Base-by-base conservation (phyloP, 2,888 invertebrate genomes). In the Anthoptus insignis region DNA sequence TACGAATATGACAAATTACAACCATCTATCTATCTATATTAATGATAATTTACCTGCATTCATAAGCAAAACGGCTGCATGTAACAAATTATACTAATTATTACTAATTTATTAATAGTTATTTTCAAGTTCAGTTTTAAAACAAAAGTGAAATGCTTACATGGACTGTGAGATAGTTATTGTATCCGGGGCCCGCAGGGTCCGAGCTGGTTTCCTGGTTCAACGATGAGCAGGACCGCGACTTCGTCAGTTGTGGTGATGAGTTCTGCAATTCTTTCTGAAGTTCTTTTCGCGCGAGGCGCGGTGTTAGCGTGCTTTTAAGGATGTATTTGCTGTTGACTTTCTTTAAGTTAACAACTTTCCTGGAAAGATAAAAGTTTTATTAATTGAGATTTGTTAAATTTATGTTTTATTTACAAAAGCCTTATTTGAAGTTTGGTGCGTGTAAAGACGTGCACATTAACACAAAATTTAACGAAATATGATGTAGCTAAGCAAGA, bases 311-410 rank as follows among this genome's bases (percentile, higher is more conserved):
- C 0, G 97, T 97, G 47, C 97, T 97, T 89, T 97, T 97, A 27
- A 98, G 85, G 60, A 98, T 97, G 77, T 97, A 96, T 80, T 97
- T 97, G 82, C 97, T 97, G 84, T 96, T 97, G 27, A 96, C 96
- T 84, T 96, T 96, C 82, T 96, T 96, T 72, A 96, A 78, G 66
- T 93, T 96, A 0, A 96, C 96, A 71, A 94, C 95, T 89, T 96
- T 96, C 85, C 96, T 96, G 81, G n/a, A 83, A 81, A 39, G n/a
- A 11, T 0, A 49, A 37, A 42, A 3, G 13, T 45, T 45, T 57
- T 4, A 22, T 11, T 32, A 32, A 32, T 32, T 32, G 11, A 6
- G 32, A 32, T 32, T 32, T 27, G 7, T n/a, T n/a, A n/a, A n/a
- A n/a, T n/a, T n/a, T n/a, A n/a, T n/a, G n/a, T n/a, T n/a, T n/a